These are phyloP conservation scores for Rhineura floridana DNA, from an alignment of 2,113 vertebrate species.

Conservation along the genomic window DNA sequence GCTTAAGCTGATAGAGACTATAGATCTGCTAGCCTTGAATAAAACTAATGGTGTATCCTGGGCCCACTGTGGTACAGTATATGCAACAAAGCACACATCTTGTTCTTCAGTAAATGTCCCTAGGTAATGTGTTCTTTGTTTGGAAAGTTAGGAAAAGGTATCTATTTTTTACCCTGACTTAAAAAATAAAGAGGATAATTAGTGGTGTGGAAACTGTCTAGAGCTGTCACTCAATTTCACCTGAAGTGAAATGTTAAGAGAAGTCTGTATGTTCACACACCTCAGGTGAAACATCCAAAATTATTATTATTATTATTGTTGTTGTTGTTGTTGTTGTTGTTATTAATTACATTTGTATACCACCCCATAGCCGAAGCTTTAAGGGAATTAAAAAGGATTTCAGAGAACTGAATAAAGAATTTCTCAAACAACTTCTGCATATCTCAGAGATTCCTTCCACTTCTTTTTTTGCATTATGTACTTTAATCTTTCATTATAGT, in stretches of 20 bases:
- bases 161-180: background rate
- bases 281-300: background rate
- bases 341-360: too few relatives aligned
- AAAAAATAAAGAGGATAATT: background rate
- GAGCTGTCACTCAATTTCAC: background rate
- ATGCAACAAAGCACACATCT: background rate
- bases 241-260: background rate
- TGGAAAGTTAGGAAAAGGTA: background rate
- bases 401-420: background rate
- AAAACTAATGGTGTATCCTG: background rate
- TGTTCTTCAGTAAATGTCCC: too few relatives aligned
- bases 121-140: background rate
- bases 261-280: background rate
- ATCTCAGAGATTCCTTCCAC: background rate
- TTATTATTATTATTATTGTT: too few relatives aligned
- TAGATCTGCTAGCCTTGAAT: background rate
- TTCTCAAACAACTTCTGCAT: background rate
- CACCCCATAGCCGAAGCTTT: too few relatives aligned
- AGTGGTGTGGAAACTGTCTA: background rate
- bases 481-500: background rate
- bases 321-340: too few relatives aligned
- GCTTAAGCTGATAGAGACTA: background rate
- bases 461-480: background rate
- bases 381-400: background rate
- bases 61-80: background rate